Base-by-base conservation (phyloP, 2,113 vertebrate genomes). In the Chiloscyllium plagiosum region DNA sequence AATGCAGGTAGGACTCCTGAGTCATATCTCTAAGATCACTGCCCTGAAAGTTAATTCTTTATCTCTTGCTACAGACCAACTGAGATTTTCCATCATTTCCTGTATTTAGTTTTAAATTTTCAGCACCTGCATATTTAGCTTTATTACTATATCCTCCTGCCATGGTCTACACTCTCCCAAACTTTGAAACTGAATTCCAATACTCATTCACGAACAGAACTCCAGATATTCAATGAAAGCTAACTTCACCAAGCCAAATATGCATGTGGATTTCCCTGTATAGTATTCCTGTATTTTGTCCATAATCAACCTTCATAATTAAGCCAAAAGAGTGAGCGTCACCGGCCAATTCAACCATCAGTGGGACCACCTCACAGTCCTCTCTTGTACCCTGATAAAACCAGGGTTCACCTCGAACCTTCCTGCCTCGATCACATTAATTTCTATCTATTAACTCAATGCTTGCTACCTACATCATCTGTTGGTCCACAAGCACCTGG, bases 1-100 rank as follows among this genome's bases (percentile, higher is more conserved):
- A 33, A 92, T 86, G 83, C 96, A 66, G 0, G 97, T 98, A 96
- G n/a, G 61, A 33, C 19, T 66, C 20, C 61, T 37, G 2, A 33
- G 3, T 90, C n/a, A 12, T 90, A 29, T 26, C 26, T 6, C 56
- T 61, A 12, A 87, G 22, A 29, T 56, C 26, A 89, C 24, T n/a
- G 50, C 56, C 2, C 26, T 61, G 13, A 89, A 89, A 56, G 3
- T 87, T 52, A 26, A 87, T 10, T 5, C 86, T 56, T 10, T 52
- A 61, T 52, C 86, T 89, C 86, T 86, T 4, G 20, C 6, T 20
- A 50, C 22, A 24, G 37, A 86, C 24, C 20, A 42, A 6, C 7
- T 50, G 26, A 56, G 50, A 24, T 22, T 89, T 50, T 86, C 4
- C 42, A 13, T 20, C 17, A 76, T 33, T 47, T 85, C 20, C 83